Evolutionary conservation across 2,113 vertebrate species (phyloP), one percentile per base, ranked within the genome.

Genomic region (Tretioscincus oriximinensis): DNA sequence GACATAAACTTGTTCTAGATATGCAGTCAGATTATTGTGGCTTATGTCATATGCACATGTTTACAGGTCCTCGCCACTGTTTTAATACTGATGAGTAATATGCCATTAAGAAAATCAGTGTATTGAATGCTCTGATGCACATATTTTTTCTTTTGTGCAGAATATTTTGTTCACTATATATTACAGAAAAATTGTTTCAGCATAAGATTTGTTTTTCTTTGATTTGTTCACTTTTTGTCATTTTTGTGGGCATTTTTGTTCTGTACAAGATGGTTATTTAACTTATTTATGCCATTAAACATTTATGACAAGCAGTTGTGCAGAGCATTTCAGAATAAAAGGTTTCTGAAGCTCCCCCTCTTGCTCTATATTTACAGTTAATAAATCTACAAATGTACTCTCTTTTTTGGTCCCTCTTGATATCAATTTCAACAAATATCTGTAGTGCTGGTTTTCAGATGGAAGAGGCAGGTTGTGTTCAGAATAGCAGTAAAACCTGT

Each of bases 261-360:
- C 82, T 90, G 85, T 90, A 84, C 76, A 76, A 47, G 41, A 31
- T 90, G 88, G 83, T 79, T 28, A 74, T 87, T 86, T 72, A 75
- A 64, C 20, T 88, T 87, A 81, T 87, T 87, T 85, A 47, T 64
- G 77, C 31, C 78, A 92, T 92, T 93, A 92, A 92, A 92, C 81
- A 89, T 41, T 22, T 67, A 77, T 49, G 54, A 64, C 2, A 71
- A 77, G 63, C 20, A 5, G n/a, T 31, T 78, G 64, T 41, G 35
- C 29, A 21, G 76, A 61, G 2, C n/a, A 26, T 45, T 76, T 29
- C 7, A 61, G 73, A 63, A 76, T 76, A 76, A 76, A 29, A 9
- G 18, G 12, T 63, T 47, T 76, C 26, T 8, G 8, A 10, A 2
- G 1, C 47, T 16, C n/a, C 20, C 72, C 16, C 18, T 18, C 22